These are phyloP conservation scores for Phenacoccus solenopsis DNA, from an alignment of 1,140 invertebrate species.

Conservation along the genomic window DNA sequence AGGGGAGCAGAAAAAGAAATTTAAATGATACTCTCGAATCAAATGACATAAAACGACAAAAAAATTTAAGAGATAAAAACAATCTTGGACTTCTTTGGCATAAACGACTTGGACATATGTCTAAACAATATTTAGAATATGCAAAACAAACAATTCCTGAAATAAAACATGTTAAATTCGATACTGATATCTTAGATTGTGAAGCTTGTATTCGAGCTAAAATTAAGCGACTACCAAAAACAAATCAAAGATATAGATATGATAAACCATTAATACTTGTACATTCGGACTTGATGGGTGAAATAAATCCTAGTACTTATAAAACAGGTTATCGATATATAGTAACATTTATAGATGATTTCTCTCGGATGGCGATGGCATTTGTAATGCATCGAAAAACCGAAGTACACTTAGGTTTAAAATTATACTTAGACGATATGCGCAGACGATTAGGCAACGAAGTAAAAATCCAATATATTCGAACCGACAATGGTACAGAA, in stretches of 20 bases:
- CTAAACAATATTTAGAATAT: neutral
- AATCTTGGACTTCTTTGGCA: too few species aligned
- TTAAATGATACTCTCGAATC: neutral
- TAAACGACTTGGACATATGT: neutral
- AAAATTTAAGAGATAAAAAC: neutral
- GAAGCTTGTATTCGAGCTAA: neutral
- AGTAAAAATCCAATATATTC: neutral
- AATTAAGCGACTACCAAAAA: neutral
- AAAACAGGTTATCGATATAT: too few species aligned
- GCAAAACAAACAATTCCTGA: neutral
- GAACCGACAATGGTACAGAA: neutral
- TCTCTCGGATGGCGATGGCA: neutral
- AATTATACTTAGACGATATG: neutral
- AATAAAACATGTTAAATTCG: neutral
- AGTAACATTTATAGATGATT: too few species aligned
- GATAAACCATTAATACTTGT: neutral
- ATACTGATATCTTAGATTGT: neutral
- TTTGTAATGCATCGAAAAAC: neutral
- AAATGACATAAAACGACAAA: too few species aligned
- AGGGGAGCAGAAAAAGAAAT: neutral
- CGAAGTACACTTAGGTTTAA: neutral
- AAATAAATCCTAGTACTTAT: too few species aligned
- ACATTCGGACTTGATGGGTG: neutral
- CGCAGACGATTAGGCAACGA: neutral
- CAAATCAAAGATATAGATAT: neutral